phyloP scores from a whole-genome alignment of 2,888 invertebrate genomes.

The Mythimna albipuncta region DNA sequence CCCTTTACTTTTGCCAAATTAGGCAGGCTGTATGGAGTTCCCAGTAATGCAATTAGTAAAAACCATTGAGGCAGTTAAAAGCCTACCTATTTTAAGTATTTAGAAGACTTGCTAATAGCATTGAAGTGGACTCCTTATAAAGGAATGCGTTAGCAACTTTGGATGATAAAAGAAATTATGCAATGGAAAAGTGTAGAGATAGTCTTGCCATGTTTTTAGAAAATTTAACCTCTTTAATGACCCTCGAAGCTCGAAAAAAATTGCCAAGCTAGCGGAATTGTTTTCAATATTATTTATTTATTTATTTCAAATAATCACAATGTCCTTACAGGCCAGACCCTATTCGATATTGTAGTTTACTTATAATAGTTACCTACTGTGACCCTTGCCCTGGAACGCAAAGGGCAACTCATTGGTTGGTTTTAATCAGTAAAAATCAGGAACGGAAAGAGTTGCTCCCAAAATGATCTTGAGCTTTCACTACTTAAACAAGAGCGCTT shows the following conservation, averaged over 20 bases:
- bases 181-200: constrained; percentile 1
- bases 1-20: constrained; percentile 58
- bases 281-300: too few relatives aligned
- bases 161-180: not conserved
- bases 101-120: constrained; percentile 24
- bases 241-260: not conserved
- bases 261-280: not conserved
- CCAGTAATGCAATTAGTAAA: constrained; percentile 49
- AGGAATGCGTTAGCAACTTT: constrained; percentile 19
- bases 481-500: too few relatives aligned
- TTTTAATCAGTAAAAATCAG: too few relatives aligned
- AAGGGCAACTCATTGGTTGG: too few relatives aligned
- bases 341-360: too few relatives aligned
- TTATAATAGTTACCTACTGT: too few relatives aligned
- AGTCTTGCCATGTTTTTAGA: not conserved
- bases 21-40: constrained; percentile 51
- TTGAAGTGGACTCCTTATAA: constrained; percentile 8
- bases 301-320: too few relatives aligned
- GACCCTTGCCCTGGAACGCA: too few relatives aligned
- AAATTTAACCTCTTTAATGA: not conserved
- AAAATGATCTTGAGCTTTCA: not conserved
- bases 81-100: constrained; percentile 32
- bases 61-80: constrained; percentile 27
- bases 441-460: not conserved
- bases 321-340: too few relatives aligned